Conservation (phyloP, 1,140 invertebrate species). For the Panulirus ornatus region DNA sequence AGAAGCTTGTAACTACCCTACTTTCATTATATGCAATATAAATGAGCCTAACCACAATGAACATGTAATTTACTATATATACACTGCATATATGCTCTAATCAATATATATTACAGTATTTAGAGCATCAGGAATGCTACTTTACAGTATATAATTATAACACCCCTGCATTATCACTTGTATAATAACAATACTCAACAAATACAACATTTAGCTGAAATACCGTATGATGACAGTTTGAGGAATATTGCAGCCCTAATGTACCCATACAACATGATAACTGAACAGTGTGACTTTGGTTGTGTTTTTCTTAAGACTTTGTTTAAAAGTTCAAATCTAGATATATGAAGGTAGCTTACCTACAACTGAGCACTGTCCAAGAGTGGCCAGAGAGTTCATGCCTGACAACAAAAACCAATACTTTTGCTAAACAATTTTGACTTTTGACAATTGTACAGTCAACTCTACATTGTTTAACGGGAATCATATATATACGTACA, state of each 20-base stretch:
- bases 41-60: background rate
- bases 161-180: background rate
- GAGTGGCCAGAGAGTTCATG: no score
- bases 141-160: background rate
- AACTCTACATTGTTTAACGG: no score
- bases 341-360: no score
- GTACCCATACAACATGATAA: background rate
- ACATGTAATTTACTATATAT: slow-evolving; percentile 1
- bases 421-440: no score
- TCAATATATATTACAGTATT: slow-evolving; percentile 16
- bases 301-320: no score
- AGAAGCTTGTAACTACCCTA: background rate
- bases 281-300: background rate
- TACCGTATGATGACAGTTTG: background rate
- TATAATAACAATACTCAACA: slow-evolving; percentile 2
- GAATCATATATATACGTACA: no score
- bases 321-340: no score
- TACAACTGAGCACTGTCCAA: no score
- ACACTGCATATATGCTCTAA: background rate
- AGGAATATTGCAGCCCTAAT: background rate
- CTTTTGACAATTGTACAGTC: no score
- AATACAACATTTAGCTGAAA: background rate
- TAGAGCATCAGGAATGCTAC: background rate
- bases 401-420: no score
- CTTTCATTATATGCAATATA: slow-evolving; percentile 10